A percentile compares a stretch with the other conserved stretches of the same genome.
These are phyloP conservation scores for Drosophila flavopinicola DNA, from an alignment of 2,888 invertebrate genomes.

Conservation along the genomic window DNA sequence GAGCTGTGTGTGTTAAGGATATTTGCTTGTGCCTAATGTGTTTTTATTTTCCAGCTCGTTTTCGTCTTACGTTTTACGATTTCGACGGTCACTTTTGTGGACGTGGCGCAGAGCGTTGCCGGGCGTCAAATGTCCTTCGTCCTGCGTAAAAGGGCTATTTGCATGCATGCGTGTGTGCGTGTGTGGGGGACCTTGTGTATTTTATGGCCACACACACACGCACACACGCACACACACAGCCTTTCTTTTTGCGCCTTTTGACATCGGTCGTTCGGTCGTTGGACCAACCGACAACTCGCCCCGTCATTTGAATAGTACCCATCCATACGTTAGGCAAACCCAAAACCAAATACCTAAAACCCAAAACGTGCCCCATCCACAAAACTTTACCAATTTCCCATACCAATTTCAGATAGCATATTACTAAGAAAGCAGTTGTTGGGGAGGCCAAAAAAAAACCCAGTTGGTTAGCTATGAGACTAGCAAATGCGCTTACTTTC, in stretches of 20 bases:
- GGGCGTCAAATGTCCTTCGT: constrained; percentile 65
- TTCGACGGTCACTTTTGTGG: constrained; percentile 74
- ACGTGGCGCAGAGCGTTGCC: constrained; percentile 55
- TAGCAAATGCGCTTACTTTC: constrained; percentile 18
- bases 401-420: constrained; percentile 29
- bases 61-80: constrained; percentile 79
- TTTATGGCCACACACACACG: constrained; percentile 72
- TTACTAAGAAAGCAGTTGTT: constrained; percentile 10
- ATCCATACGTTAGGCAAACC: constrained; percentile 42
- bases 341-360: neutral
- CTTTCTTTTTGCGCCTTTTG: constrained; percentile 60
- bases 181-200: constrained; percentile 52
- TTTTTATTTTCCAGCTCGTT: constrained; percentile 81
- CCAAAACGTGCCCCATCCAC: neutral
- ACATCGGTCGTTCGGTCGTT: constrained; percentile 60
- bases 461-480: constrained; percentile 6
- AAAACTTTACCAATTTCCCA: constrained; percentile 36
- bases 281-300: constrained; percentile 31
- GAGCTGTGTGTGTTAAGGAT: constrained; percentile 56
- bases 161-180: constrained; percentile 50
- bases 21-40: constrained; percentile 81
- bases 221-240: constrained; percentile 39
- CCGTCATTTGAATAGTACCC: constrained; percentile 51
- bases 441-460: no score
- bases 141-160: constrained; percentile 68